Evolutionary conservation across 2,797 vertebrate genomes (phyloP).

Genomic region (Otolemur crassicaudatus): DNA sequence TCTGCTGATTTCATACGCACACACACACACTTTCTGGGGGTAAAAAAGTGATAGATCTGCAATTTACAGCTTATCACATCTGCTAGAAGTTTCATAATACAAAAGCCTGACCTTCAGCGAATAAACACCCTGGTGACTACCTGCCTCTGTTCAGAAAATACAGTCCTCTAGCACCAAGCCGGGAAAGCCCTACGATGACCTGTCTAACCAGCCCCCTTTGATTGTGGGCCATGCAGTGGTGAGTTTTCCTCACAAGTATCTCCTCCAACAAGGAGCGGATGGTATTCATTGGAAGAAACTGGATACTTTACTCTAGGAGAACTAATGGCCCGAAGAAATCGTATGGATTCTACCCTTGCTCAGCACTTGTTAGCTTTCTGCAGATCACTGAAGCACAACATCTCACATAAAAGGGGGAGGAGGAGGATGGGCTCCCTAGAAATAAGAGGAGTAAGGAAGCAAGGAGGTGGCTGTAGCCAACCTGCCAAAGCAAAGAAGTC

Average conservation of each 20-base stretch:
- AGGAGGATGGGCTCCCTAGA: neutral
- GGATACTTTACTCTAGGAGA: constrained; percentile 75
- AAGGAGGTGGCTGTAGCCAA: neutral
- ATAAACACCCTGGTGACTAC: constrained; percentile 90
- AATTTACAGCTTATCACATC: constrained; percentile 95
- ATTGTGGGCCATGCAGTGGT: constrained; percentile 59
- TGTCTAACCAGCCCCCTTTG: constrained; percentile 76
- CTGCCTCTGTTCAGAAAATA: constrained; percentile 84
- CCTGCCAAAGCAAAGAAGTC: neutral
- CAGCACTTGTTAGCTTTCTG: constrained; percentile 58
- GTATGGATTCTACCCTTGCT: constrained; percentile 70
- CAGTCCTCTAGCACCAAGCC: constrained; percentile 71
- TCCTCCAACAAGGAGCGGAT: constrained; percentile 75
- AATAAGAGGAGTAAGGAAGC: neutral
- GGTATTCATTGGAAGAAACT: constrained; percentile 82
- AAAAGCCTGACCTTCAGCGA: constrained; percentile 94
- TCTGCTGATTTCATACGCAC: constrained; percentile 92
- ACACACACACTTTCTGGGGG: constrained; percentile 78
- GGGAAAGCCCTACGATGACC: constrained; percentile 56
- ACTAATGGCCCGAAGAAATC: constrained; percentile 75
- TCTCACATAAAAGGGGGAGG: neutral
- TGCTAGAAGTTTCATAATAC: constrained; percentile 93
- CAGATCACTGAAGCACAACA: constrained; percentile 36
- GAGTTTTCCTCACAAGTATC: constrained; percentile 77
- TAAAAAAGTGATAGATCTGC: constrained; percentile 91